phyloP scores from a whole-genome alignment of 2,113 vertebrate species.

The Nothocercus nigrocapillus region DNA sequence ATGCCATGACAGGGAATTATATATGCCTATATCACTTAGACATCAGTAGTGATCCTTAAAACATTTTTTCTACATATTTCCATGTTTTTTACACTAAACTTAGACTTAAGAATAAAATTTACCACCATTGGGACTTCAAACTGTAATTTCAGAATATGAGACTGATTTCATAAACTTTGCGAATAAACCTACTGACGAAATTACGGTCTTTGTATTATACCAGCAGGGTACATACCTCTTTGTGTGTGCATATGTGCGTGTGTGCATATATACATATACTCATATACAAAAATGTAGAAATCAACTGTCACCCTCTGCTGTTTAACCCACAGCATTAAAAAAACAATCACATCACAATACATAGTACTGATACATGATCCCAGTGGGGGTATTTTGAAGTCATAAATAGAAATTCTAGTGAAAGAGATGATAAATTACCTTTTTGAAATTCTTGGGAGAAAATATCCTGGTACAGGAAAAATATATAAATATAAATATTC shows the following conservation, averaged over 20 bases:
- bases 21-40: neutral
- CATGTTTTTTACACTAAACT: neutral
- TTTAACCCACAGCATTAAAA: neutral
- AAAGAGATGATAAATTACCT: neutral
- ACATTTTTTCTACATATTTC: conserved; percentile 14
- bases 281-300: neutral
- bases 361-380: neutral
- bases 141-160: conserved; percentile 15
- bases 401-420: neutral
- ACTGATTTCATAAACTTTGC: conserved; percentile 27
- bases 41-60: neutral
- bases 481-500: neutral
- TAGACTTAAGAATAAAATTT: conserved; percentile 24
- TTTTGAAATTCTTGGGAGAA: neutral
- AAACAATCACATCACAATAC: neutral
- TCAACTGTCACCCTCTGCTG: neutral
- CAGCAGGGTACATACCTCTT: neutral
- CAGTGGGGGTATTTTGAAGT: neutral
- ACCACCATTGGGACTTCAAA: neutral
- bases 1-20: neutral
- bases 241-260: neutral
- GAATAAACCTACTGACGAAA: conserved; percentile 24
- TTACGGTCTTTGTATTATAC: conserved; percentile 3
- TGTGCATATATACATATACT: neutral
- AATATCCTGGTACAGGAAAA: neutral